phyloP scores from a whole-genome alignment of 2,888 invertebrate species.

The Heteropelma amictum region DNA sequence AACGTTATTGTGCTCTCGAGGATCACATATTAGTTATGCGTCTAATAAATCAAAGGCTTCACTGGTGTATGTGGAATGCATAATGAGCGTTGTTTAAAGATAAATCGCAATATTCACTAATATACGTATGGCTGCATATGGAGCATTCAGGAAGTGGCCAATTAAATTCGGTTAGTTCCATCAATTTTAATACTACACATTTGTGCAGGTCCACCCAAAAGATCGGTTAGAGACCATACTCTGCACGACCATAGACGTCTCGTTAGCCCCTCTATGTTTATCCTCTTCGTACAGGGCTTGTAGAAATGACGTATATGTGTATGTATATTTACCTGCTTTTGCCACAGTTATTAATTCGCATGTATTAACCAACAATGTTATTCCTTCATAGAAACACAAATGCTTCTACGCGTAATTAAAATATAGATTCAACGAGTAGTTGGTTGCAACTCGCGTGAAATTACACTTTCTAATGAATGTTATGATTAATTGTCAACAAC shows the following conservation, averaged over 20 bases:
- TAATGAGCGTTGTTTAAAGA: not conserved
- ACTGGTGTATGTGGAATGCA: not conserved
- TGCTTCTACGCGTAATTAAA: constrained; percentile 31
- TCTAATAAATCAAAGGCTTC: not conserved
- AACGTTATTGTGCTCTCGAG: no score
- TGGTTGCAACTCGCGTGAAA: constrained; percentile 18
- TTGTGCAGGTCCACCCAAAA: constrained; percentile 63
- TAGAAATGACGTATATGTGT: not conserved
- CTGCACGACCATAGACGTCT: not conserved
- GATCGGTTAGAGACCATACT: constrained; percentile 21
- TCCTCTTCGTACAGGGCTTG: not conserved
- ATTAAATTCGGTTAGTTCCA: constrained; percentile 59
- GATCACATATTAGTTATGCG: no score
- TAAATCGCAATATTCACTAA: constrained; percentile 21
- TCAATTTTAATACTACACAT: constrained; percentile 72
- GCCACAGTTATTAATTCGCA: constrained; percentile 22
- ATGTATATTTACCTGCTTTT: constrained; percentile 11
- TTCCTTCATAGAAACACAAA: not conserved
- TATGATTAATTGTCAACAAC: constrained; percentile 28
- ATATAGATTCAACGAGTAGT: constrained; percentile 16
- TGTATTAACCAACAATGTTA: constrained; percentile 1
- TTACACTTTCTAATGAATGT: constrained; percentile 19
- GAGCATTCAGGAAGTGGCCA: constrained; percentile 31
- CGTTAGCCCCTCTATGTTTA: constrained; percentile 3
- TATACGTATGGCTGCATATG: constrained; percentile 10